phyloP scores from a whole-genome alignment of 2,888 invertebrate species.

The Poecilus cupreus region DNA sequence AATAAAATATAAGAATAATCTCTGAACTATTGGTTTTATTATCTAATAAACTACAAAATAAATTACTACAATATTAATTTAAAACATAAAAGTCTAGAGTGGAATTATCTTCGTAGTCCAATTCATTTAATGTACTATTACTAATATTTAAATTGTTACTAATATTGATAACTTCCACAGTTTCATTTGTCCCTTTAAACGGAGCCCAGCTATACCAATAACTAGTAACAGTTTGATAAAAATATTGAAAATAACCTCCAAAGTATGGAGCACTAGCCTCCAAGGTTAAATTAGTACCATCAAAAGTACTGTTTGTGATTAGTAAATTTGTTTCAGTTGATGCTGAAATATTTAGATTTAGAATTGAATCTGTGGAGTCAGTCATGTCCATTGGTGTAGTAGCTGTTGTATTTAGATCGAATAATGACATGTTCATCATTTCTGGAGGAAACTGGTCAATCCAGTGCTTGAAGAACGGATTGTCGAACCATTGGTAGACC shows the following conservation, averaged over 20 bases:
- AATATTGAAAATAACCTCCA: constrained; percentile 9
- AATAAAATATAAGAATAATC: not conserved
- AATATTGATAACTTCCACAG: not conserved
- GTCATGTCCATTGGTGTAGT: not conserved
- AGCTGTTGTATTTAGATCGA: not conserved
- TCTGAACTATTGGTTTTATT: not conserved
- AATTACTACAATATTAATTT: constrained; percentile 26
- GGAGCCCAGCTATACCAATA: constrained; percentile 15
- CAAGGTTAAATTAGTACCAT: not conserved
- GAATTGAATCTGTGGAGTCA: not conserved
- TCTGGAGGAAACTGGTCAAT: constrained; percentile 40
- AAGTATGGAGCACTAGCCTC: constrained; percentile 1
- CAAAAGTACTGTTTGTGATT: not conserved
- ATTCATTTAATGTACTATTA: constrained; percentile 35
- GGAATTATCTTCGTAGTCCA: not conserved
- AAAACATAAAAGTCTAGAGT: constrained; percentile 18
- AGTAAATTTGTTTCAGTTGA: not conserved
- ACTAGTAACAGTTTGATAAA: constrained; percentile 3
- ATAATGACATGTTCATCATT: constrained; percentile 14
- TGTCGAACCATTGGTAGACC: constrained; percentile 80
- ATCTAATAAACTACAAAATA: not conserved
- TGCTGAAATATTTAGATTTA: not conserved
- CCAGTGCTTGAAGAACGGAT: constrained; percentile 69
- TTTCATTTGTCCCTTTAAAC: not conserved
- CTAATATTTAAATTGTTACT: not conserved